phyloP scores from a whole-genome alignment of 2,113 vertebrate genomes.

The Psittacara wagleri region DNA sequence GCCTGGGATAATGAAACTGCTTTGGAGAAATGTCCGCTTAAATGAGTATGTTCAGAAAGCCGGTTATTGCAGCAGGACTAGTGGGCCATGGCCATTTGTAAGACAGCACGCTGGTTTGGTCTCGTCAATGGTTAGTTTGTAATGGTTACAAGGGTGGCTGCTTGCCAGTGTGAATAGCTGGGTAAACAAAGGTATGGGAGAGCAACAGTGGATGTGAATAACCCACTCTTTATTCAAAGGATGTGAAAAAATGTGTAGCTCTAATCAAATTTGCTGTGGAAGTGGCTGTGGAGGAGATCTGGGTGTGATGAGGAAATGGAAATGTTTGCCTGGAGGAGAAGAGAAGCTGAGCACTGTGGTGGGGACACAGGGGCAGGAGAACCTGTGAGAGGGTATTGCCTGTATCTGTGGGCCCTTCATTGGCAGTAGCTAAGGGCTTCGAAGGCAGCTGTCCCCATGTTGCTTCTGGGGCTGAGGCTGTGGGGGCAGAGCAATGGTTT shows the following conservation, averaged over 20 bases:
- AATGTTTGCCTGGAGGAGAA: not conserved
- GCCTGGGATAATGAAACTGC: not conserved
- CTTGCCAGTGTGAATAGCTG: not conserved
- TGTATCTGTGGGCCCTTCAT: accelerated
- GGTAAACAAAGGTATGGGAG: not conserved
- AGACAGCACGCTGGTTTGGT: not conserved
- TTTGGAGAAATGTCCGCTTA: not conserved
- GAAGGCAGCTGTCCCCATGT: accelerated
- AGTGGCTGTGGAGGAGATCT: not conserved
- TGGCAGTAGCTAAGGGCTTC: accelerated
- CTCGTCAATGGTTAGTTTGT: not conserved
- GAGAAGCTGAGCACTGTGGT: not conserved
- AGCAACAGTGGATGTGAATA: not conserved
- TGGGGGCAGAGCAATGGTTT: not conserved
- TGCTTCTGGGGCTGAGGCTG: not conserved
- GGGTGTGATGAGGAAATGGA: not conserved
- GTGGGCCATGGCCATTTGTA: not conserved
- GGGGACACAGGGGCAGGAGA: not conserved
- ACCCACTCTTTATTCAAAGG: not conserved
- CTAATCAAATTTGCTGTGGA: not conserved
- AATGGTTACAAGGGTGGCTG: not conserved
- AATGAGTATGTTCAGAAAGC: not conserved
- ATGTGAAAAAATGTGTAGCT: slow-evolving; percentile 1
- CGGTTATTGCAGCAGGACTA: not conserved
- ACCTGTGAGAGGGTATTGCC: not conserved